Conservation (phyloP, 2,113 vertebrate genomes). For the Petaurus breviceps region DNA sequence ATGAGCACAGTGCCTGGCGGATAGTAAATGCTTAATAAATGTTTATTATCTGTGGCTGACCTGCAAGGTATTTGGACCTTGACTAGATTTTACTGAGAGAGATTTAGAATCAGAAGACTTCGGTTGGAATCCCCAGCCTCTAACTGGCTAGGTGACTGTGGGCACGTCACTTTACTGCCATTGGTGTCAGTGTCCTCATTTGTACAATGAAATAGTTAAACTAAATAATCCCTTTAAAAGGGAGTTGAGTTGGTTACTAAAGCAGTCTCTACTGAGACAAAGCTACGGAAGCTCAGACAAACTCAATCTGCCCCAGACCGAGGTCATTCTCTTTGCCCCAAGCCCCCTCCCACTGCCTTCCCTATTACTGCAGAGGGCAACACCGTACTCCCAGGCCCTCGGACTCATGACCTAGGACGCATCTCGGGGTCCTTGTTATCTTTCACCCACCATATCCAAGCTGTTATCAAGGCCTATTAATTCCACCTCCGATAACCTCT, state of each 20-base stretch:
- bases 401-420: neutral
- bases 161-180: too few relatives aligned
- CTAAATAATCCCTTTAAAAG: neutral
- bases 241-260: neutral
- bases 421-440: neutral
- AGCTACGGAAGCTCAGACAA: neutral
- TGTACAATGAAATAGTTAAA: neutral
- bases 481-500: neutral
- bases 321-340: neutral
- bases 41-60: neutral
- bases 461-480: neutral
- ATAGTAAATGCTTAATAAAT: neutral
- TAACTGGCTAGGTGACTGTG: too few relatives aligned
- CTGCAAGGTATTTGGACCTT: neutral
- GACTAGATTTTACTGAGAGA: too few relatives aligned
- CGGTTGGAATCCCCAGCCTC: too few relatives aligned
- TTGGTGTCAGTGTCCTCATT: too few relatives aligned
- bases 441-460: neutral
- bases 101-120: too few relatives aligned
- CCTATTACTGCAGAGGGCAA: neutral
- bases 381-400: neutral
- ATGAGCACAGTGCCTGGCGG: neutral
- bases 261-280: neutral
- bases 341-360: neutral
- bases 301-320: neutral